phyloP scores from a whole-genome alignment of 2,113 vertebrate species.

The Malurus alboscapulatus region DNA sequence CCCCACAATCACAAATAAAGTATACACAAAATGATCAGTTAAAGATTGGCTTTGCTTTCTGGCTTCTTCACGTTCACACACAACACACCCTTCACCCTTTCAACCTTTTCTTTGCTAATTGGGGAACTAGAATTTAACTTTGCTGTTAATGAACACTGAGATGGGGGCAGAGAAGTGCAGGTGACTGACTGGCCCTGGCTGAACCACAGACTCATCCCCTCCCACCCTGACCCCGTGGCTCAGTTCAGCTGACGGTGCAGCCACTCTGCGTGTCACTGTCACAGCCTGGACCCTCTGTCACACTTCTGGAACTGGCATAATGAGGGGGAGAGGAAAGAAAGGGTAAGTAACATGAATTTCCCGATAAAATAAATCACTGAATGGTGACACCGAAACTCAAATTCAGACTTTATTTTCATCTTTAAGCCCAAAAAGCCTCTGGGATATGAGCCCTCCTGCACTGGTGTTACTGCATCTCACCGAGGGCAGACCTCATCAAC shows the following conservation, averaged over 20 bases:
- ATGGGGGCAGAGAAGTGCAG: not conserved
- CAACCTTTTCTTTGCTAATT: not conserved
- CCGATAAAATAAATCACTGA: not conserved
- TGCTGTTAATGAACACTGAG: not conserved
- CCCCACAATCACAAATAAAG: not conserved
- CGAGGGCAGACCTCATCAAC: not conserved
- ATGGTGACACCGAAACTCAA: not conserved
- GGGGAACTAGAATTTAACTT: not conserved
- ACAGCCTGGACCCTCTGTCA: not conserved
- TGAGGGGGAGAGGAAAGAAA: not conserved
- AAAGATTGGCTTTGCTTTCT: not conserved
- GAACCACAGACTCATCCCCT: not conserved
- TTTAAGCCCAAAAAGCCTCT: not conserved
- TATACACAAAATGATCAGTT: not conserved
- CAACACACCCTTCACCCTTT: not conserved
- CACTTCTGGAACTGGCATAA: not conserved
- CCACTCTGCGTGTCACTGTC: not conserved
- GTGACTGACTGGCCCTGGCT: not conserved
- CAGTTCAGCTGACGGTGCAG: not conserved
- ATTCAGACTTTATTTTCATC: not conserved
- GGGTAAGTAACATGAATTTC: not conserved
- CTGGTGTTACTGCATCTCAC: not conserved
- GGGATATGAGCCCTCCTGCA: not conserved
- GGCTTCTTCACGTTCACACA: not conserved
- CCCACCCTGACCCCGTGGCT: fast-evolving